Base-by-base conservation (phyloP, 1,140 invertebrate genomes). In the Achatina immaculata region DNA sequence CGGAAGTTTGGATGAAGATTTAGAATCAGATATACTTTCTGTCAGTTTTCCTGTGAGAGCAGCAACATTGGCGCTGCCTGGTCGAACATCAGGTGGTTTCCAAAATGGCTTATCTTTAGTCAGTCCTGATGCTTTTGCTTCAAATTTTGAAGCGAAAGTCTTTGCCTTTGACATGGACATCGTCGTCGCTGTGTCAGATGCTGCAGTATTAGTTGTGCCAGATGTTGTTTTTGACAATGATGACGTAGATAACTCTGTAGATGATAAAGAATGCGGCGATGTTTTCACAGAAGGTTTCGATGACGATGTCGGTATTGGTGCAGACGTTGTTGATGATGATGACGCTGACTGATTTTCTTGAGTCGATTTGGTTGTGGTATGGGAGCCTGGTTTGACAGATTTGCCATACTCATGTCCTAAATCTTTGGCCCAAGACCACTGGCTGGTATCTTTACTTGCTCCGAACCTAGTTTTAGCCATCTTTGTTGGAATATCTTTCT, bases 81-180 rank as follows among this genome's bases (percentile, higher is more conserved):
- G 36, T 9, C 68, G 68, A 69, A 43, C 42, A 43, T 74, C 72
- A 0, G 43, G 31, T 34, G 45, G 55, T 76, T 62, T 76, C 2
- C 51, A 76, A 14, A 16, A 9, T 1, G 2, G 34, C n/a, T 76
- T 76, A 21, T 19, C 34, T 21, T 40, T 40, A 16, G 74, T 21
- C 38, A 42, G 36, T 7, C 4, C 51, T 24, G 76, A 31, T 28
- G 58, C 76, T 48, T 78, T 78, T 1, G 76, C 66, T 68, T 78
- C 76, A 36, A 78, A 78, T 55, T 78, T 78, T 9, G 76, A 78
- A 34, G 76, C 65, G 36, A 78, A 43, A 43, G 4, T 69, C n/a
- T 77, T 82, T 31, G 81, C 58, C 43, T 65, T 76, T 34, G 73
- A 55, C 21, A 68, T 14, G 1, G 76, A 51, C 16, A 3, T 21